Conservation (phyloP, 2,888 invertebrate genomes). For the Fabriciana adippe region DNA sequence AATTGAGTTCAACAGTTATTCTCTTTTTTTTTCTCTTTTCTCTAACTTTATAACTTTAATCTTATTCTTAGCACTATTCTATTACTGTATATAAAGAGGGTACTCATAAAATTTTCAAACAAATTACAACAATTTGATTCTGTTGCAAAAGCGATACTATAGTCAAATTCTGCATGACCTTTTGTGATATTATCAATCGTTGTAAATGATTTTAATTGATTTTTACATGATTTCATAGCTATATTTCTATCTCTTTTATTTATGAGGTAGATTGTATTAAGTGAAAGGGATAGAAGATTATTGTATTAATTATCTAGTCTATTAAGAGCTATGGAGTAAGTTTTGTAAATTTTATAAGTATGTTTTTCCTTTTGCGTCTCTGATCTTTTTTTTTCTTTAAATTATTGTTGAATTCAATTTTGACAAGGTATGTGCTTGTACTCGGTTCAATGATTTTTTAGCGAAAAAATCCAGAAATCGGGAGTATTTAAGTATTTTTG, state of each 20-base stretch:
- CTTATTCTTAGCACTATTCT: constrained; percentile 26
- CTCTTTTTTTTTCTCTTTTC: constrained; percentile 29
- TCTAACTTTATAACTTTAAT: constrained; percentile 25
- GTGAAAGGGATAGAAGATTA: neutral
- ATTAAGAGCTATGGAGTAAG: neutral
- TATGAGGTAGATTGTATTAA: neutral
- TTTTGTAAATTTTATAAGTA: constrained; percentile 21
- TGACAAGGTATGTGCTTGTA: constrained; percentile 49
- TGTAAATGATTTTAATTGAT: constrained; percentile 47
- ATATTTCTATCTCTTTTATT: neutral
- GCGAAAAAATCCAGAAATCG: constrained; percentile 71
- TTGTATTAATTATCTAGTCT: neutral
- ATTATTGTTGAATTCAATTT: constrained; percentile 50
- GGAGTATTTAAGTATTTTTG: constrained; percentile 46
- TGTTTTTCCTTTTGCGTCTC: constrained; percentile 22
- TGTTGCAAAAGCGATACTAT: constrained; percentile 54
- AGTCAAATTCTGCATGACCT: constrained; percentile 51
- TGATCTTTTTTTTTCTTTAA: constrained; percentile 16
- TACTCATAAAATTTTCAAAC: constrained; percentile 9
- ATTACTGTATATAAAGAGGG: neutral
- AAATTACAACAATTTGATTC: constrained; percentile 54
- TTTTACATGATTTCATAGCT: neutral
- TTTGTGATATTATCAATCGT: constrained; percentile 56
- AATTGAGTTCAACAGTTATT: constrained; percentile 44
- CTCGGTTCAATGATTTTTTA: constrained; percentile 73